Evolutionary conservation across 1,140 invertebrate genomes (phyloP), one percentile per base, ranked within the genome.

Genomic region (Lepidotrigona ventralis): DNA sequence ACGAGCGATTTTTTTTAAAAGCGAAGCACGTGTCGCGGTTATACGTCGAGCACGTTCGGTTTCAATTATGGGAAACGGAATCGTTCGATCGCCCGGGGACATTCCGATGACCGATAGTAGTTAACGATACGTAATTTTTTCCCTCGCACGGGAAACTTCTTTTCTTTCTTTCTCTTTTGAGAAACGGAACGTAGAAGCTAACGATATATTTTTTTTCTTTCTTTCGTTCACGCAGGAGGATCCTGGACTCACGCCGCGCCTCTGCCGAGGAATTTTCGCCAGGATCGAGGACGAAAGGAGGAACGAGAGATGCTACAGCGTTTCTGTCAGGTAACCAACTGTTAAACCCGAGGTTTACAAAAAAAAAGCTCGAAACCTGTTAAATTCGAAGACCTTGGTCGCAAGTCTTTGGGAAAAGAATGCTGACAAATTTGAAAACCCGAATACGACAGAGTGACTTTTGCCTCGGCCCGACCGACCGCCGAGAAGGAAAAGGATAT

Each of bases 231-330:
- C 39, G 3, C 29, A 95, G 89, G 93, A 95, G 76, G 94, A 95
- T 70, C 94, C 94, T 21, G 95, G 95, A 3, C 74, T 96, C 8
- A 95, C 94, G 58, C 95, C 95, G 29, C 89, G 95, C 8, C 91
- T 95, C 19, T 95, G 95, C 85, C 85, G 90, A 53, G 95, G 93
- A 4, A 88, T 95, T 0, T 94, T 94, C 82, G 87, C 91, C 19
- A 82, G 88, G 77, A 81, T 91, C 60, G 87, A 90, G 9, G 86
- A 92, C 12, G 90, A 94, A 53, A 84, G 92, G 17, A 92, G 87
- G 14, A 87, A 80, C 26, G 73, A 86, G 19, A 86, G 66, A 56
- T 74, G 53, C 14, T 87, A 86, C 46, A 68, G 85, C 66, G 86
- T 89, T 71, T 90, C 85, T 5, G 81, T 93, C 71, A 94, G 92